Conservation (phyloP, 53 echinoderm and acorn worm species). For the Luidia sarsii region DNA sequence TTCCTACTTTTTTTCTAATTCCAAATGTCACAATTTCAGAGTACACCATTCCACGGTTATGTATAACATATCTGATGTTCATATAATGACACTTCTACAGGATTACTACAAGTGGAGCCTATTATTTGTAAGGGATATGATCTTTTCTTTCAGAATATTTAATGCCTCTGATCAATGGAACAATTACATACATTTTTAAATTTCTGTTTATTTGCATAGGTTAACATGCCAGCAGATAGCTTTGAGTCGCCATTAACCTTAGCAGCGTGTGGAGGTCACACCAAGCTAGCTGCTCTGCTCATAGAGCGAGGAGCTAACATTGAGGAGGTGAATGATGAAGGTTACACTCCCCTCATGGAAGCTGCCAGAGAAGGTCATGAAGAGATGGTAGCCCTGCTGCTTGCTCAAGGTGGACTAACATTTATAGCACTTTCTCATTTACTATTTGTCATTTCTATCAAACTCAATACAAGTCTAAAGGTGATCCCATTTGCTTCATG, state of each 20-base stretch:
- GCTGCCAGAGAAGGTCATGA: slow-evolving; percentile 98
- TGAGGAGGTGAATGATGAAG: slow-evolving; percentile 99
- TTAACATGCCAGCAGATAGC: slow-evolving; percentile 99
- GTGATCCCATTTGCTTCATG: no score
- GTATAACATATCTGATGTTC: no score
- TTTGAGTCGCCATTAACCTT: slow-evolving; percentile 97
- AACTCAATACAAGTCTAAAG: no score
- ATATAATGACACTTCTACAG: no score
- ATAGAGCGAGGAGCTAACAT: slow-evolving; percentile 97
- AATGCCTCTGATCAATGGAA: no score
- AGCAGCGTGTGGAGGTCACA: slow-evolving; percentile 97
- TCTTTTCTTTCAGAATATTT: no score
- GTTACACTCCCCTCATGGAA: slow-evolving; percentile 99
- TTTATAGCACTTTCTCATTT: background rate
- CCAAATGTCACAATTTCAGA: background rate
- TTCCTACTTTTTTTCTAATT: background rate
- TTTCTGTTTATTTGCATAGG: no score
- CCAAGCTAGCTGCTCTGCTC: slow-evolving; percentile 88
- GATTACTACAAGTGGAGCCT: no score
- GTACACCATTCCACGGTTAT: no score
- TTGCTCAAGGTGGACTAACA: slow-evolving; percentile 77
- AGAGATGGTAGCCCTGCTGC: slow-evolving; percentile 93
- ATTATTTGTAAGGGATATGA: no score
- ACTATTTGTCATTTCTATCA: no score
- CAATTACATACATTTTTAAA: no score